Evolutionary conservation across 2,113 vertebrate species (phyloP).

Genomic region (Heptranchias perlo): DNA sequence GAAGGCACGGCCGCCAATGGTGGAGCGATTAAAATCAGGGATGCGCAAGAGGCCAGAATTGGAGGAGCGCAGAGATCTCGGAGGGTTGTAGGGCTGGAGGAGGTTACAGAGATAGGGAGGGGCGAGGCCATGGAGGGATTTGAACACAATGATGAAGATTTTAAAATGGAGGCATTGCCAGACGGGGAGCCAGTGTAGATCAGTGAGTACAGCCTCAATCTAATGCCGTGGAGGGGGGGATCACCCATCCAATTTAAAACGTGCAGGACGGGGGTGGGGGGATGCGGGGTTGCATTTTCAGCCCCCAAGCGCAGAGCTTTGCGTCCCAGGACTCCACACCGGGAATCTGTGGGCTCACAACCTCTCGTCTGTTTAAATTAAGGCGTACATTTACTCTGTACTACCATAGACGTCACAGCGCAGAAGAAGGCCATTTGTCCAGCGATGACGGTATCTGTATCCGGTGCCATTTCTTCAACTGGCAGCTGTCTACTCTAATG

Average conservation of each 20-base stretch:
- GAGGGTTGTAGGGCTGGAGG: no score
- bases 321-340: not conserved
- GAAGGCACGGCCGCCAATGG: no score
- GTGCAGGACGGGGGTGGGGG: no score
- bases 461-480: not conserved
- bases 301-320: no score
- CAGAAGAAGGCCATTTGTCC: not conserved
- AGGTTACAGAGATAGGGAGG: no score
- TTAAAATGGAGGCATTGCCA: not conserved
- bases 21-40: no score
- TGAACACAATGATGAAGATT: no score
- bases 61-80: no score
- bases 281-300: not conserved
- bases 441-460: no score
- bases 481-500: not conserved
- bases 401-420: no score
- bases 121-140: no score
- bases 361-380: not conserved
- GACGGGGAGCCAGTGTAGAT: not conserved
- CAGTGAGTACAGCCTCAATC: not conserved
- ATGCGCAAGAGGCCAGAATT: no score
- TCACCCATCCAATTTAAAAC: not conserved
- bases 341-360: fast-evolving
- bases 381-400: not conserved
- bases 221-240: not conserved